phyloP scores from a whole-genome alignment of 2,888 invertebrate genomes.

The Habrosyne pyritoides region DNA sequence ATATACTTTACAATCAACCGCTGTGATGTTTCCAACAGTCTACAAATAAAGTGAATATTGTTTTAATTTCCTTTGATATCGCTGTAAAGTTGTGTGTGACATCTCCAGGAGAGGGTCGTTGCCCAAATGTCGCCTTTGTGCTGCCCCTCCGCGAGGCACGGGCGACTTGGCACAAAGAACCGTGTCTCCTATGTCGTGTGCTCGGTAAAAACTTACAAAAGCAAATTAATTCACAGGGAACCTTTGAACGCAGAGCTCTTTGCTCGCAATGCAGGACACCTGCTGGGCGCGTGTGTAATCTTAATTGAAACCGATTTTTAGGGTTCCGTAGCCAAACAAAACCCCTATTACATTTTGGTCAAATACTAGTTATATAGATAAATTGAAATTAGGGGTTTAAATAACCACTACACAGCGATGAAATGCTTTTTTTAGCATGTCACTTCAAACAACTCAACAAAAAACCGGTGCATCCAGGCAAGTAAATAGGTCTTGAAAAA shows the following conservation, averaged over 20 bases:
- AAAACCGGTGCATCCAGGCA: no score
- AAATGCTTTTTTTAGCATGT: no score
- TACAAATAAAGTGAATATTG: neutral
- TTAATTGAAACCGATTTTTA: no score
- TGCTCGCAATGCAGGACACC: neutral
- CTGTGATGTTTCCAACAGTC: no score
- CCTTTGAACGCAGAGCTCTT: conserved; percentile 18
- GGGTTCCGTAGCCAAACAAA: no score
- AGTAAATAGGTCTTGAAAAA: no score
- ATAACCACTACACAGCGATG: no score
- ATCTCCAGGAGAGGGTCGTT: neutral
- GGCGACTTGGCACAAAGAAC: neutral
- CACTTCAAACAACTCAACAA: no score
- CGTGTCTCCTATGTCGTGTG: conserved; percentile 7
- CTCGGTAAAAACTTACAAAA: conserved; percentile 23
- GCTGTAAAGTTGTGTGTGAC: neutral
- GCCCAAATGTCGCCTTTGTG: neutral
- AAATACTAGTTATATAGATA: no score
- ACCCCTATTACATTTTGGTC: no score
- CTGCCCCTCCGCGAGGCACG: neutral
- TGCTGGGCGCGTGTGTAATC: neutral
- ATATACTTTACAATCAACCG: no score
- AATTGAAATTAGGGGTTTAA: no score
- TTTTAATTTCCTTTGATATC: conserved; percentile 2
- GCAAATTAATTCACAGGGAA: conserved; percentile 37